Evolutionary conservation across 2,888 invertebrate genomes (phyloP).

Genomic region (Dynastes maya): DNA sequence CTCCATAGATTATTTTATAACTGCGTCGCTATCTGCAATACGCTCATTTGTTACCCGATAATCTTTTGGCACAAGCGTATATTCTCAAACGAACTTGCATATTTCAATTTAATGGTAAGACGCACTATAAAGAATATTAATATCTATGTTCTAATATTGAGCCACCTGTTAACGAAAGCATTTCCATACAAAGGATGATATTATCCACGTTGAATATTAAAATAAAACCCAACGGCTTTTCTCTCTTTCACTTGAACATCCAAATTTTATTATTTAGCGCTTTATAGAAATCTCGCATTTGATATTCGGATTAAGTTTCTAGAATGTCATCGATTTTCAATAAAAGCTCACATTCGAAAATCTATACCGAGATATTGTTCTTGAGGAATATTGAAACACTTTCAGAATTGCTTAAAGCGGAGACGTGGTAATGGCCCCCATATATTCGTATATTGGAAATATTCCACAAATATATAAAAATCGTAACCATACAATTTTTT

Average conservation of each 20-base stretch:
- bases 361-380: constrained; percentile 5
- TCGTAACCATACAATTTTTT: too few relatives aligned
- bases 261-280: constrained; percentile 27
- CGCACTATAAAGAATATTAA: background rate
- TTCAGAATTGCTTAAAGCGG: background rate
- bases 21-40: too few relatives aligned
- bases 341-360: constrained; percentile 11
- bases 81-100: background rate
- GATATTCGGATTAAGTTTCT: constrained; percentile 21
- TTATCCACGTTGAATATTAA: constrained; percentile 2
- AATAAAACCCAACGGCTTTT: background rate
- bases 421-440: too few relatives aligned
- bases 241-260: background rate
- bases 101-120: background rate
- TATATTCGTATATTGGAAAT: too few relatives aligned
- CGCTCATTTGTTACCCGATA: too few relatives aligned
- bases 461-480: too few relatives aligned
- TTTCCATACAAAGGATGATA: constrained; percentile 7
- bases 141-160: background rate
- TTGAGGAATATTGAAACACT: constrained; percentile 1
- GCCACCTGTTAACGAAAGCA: background rate
- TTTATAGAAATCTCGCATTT: background rate
- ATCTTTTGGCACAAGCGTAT: too few relatives aligned
- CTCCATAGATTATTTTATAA: too few relatives aligned
- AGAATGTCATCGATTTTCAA: constrained; percentile 20